Evolutionary conservation across 1,140 invertebrate species (phyloP).

Genomic region (Caligus rogercresseyi): DNA sequence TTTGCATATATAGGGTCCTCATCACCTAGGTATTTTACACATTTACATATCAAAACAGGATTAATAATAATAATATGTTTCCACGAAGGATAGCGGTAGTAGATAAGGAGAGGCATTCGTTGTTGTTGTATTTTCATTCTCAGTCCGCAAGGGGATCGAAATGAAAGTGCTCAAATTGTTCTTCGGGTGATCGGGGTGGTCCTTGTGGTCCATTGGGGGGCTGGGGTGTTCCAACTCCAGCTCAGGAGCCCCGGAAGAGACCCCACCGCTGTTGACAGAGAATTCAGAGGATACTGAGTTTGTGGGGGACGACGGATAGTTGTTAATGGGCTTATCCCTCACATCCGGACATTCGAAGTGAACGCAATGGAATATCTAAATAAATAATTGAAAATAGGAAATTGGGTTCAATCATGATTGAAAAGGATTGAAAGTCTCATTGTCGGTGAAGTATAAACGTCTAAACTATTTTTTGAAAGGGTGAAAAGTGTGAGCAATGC

Average conservation of each 20-base stretch:
- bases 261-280: not conserved
- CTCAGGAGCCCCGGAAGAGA: not conserved
- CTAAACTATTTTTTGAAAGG: too few relatives aligned
- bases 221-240: not conserved
- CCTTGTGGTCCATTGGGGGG: not conserved
- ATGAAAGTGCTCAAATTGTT: not conserved
- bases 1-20: too few relatives aligned
- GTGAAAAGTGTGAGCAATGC: too few relatives aligned
- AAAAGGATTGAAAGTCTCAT: conserved; percentile 47
- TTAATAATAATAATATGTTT: too few relatives aligned
- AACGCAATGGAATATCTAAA: conserved; percentile 86
- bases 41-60: too few relatives aligned
- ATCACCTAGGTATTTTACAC: too few relatives aligned
- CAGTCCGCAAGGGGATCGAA: not conserved
- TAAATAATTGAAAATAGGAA: conserved; percentile 21
- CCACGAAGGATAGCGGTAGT: too few relatives aligned
- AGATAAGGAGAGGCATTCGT: too few relatives aligned
- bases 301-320: not conserved
- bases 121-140: too few relatives aligned
- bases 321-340: not conserved
- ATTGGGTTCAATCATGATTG: not conserved
- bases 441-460: too few relatives aligned
- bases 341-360: conserved; percentile 70
- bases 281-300: not conserved
- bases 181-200: not conserved